Percentiles rank a stretch among this genome's conserved stretches.
These are phyloP conservation scores for Willisornis vidua DNA, from an alignment of 2,113 vertebrate species.

Conservation along the genomic window DNA sequence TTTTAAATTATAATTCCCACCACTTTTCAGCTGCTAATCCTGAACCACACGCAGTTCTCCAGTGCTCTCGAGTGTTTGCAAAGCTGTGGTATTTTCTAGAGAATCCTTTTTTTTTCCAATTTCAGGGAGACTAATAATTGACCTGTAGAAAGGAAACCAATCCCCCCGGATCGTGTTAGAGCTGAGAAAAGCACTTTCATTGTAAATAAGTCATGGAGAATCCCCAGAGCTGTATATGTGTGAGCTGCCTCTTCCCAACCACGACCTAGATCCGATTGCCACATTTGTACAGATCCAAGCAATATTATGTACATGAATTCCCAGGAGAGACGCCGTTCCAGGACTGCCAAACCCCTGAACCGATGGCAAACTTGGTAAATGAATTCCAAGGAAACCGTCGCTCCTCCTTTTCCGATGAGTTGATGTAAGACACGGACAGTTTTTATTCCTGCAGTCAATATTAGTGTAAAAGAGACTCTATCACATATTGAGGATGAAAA, in stretches of 20 bases:
- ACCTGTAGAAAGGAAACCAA: slow-evolving; percentile 57
- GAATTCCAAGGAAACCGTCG: slow-evolving; percentile 11
- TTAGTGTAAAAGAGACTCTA: slow-evolving; percentile 72
- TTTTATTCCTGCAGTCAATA: slow-evolving; percentile 74
- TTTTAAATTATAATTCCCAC: slow-evolving; percentile 87
- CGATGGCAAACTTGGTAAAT: slow-evolving; percentile 2
- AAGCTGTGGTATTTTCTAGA: slow-evolving; percentile 81
- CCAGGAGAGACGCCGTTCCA: slow-evolving; percentile 51
- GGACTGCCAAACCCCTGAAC: slow-evolving; percentile 9
- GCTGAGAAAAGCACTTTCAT: slow-evolving; percentile 80
- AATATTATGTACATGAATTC: slow-evolving; percentile 77
- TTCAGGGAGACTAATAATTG: slow-evolving; percentile 79
- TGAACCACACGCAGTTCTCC: slow-evolving; percentile 78
- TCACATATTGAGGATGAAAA: slow-evolving; percentile 69
- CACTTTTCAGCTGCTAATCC: slow-evolving; percentile 82
- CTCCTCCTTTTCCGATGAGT: slow-evolving; percentile 54
- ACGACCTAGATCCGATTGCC: slow-evolving; percentile 72
- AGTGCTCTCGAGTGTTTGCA: slow-evolving; percentile 76
- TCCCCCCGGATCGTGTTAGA: slow-evolving; percentile 71
- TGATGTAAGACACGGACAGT: slow-evolving; percentile 57
- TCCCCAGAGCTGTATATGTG: slow-evolving; percentile 74
- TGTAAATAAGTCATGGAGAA: slow-evolving; percentile 80
- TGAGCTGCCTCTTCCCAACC: slow-evolving; percentile 75
- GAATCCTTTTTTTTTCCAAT: slow-evolving; percentile 71
- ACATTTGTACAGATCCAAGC: slow-evolving; percentile 83